Evolutionary conservation across 2,113 vertebrate genomes (phyloP), one percentile per base, ranked within the genome.

Genomic region (Castor canadensis): DNA sequence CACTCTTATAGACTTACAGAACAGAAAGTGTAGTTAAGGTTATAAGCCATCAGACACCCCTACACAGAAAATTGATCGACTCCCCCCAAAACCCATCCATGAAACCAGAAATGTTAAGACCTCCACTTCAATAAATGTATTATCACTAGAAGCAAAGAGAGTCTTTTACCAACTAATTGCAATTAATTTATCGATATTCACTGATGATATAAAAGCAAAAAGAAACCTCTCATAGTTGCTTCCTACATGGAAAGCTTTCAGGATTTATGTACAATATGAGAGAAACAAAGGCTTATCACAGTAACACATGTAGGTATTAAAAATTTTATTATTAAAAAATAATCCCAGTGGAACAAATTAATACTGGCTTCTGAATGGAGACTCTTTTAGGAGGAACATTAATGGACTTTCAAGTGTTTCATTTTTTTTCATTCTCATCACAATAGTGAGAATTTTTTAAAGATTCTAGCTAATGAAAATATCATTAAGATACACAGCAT

Each of bases 141-240:
- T 67, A 47, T 71, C 17, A n/a, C 9, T 85, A n/a, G 15, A 13
- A 85, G 60, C 5, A 79, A 52, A 81, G 62, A 95, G 69, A 80
- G 45, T 77, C 22, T 80, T 71, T 84, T 26, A 6, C 56, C 17
- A 77, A 62, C 35, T 89, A 82, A 30, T 71, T 90, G 16, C 20
- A 94, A 71, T 91, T 45, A 56, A 71, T 80, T 87, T 67, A 84
- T 71, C 76, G 88, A 60, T 49, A 24, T 73, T 81, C 43, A 93
- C 9, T 58, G 43, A 54, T 89, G 38, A 58, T 89, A 72, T n/a
- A 75, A 89, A 92, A 77, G 62, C 40, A 56, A 40, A 90, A 85
- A 17, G 54, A 94, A 83, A 45, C 26, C 30, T n/a, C 58, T 77
- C 45, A 75, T 67, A 47, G 76, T 40, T 82, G 7, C 43, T 87